A percentile compares a stretch with the other conserved stretches of the same genome.
Conservation (phyloP, 2,797 vertebrate genomes). For the Perodicticus potto region DNA sequence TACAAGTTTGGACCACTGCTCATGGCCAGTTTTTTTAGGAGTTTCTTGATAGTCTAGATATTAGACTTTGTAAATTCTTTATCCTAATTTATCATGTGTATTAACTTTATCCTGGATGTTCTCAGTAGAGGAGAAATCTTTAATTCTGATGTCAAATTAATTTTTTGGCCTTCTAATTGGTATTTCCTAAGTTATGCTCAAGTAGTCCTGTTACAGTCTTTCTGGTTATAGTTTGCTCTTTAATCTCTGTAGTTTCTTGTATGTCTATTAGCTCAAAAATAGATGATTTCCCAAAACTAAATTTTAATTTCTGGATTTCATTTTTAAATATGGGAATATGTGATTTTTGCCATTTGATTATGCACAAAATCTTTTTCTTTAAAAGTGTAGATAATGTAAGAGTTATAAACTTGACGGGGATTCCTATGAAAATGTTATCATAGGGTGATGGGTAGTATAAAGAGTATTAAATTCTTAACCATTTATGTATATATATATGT, state of each 20-base stretch:
- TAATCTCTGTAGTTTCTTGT: slow-evolving; percentile 21
- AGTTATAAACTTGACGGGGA: background rate
- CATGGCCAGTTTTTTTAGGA: background rate
- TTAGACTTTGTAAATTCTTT: background rate
- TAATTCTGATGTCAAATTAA: background rate
- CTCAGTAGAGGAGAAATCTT: background rate
- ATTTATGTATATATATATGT: background rate
- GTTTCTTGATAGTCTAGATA: background rate
- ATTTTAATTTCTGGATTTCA: background rate
- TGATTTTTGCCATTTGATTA: background rate
- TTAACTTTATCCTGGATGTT: background rate
- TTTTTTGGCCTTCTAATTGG: background rate
- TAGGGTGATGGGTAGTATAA: background rate
- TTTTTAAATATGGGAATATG: background rate
- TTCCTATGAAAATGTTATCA: background rate
- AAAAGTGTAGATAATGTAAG: background rate
- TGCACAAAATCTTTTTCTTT: background rate
- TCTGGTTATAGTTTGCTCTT: background rate
- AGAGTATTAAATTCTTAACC: slow-evolving; percentile 23
- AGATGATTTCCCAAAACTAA: background rate
- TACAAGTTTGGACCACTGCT: too few relatives aligned
- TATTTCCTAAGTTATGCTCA: slow-evolving; percentile 12
- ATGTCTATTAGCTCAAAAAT: background rate
- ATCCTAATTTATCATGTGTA: background rate
- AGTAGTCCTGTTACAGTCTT: background rate